phyloP scores from a whole-genome alignment of 2,113 vertebrate species.

The Epinephelus moara region DNA sequence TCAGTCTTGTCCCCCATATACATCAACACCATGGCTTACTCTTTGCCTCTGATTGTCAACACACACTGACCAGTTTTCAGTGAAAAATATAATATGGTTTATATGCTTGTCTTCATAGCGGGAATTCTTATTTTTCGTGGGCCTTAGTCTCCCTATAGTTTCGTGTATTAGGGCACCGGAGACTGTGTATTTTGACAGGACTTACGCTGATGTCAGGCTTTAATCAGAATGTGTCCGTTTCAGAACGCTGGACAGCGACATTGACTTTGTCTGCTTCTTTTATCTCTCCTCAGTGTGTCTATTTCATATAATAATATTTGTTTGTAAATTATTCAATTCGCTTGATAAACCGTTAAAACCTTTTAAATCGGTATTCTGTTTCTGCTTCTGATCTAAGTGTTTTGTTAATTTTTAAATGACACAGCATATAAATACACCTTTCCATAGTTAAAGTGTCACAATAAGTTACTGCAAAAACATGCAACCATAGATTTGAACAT shows the following conservation, averaged over 20 bases:
- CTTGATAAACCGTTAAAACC: background rate
- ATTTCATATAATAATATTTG: accelerated
- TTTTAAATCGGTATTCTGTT: background rate
- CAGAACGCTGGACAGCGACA: conserved; percentile 1
- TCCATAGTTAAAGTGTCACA: background rate
- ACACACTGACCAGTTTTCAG: background rate
- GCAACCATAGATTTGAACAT: background rate
- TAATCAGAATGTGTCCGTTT: background rate
- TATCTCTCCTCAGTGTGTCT: no score
- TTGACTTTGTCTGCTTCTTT: background rate
- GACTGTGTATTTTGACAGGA: background rate
- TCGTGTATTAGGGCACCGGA: no score
- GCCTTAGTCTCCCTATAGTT: background rate
- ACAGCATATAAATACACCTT: no score
- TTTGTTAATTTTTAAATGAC: no score
- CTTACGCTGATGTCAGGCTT: accelerated
- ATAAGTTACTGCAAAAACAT: background rate
- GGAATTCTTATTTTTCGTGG: background rate
- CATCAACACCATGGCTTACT: no score
- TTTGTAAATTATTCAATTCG: background rate
- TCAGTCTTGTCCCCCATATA: no score
- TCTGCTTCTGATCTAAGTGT: background rate
- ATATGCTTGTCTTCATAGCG: background rate
- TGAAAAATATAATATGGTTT: background rate
- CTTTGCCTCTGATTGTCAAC: background rate